Conservation (phyloP, 2,113 vertebrate genomes). For the Kryptolebias marmoratus region DNA sequence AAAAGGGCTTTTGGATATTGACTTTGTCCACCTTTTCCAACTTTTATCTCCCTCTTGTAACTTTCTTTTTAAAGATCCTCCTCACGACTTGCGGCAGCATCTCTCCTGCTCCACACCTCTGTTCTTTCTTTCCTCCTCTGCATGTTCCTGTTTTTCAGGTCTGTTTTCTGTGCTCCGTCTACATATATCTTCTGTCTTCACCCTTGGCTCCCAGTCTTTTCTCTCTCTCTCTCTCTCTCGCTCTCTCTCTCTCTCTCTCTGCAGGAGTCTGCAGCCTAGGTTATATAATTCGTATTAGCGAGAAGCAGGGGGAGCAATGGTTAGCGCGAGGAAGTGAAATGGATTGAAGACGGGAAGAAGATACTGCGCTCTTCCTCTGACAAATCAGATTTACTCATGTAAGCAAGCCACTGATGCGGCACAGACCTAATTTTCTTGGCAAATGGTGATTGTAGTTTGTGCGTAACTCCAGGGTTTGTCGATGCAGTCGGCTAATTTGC, state of each 20-base stretch:
- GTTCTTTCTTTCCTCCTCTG: slow-evolving; percentile 14
- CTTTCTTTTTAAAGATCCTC: slow-evolving; percentile 4
- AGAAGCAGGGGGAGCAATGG: slow-evolving; percentile 33
- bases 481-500: background rate
- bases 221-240: slow-evolving; percentile 4
- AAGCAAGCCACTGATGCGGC: slow-evolving; percentile 15
- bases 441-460: slow-evolving; percentile 6
- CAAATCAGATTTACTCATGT: slow-evolving; percentile 42
- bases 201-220: slow-evolving; percentile 29
- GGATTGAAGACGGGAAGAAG: slow-evolving; percentile 31
- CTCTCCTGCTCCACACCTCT: slow-evolving; percentile 24
- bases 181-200: slow-evolving; percentile 26
- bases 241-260: slow-evolving; percentile 21
- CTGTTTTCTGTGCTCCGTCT: slow-evolving; percentile 20
- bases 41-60: background rate
- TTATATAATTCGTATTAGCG: slow-evolving; percentile 62
- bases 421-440: slow-evolving; percentile 13
- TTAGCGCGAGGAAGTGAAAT: slow-evolving; percentile 30
- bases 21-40: slow-evolving; percentile 11
- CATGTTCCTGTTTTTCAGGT: slow-evolving; percentile 23
- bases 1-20: background rate
- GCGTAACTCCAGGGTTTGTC: background rate
- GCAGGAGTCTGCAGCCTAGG: slow-evolving; percentile 38
- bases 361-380: slow-evolving; percentile 23
- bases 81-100: slow-evolving; percentile 25